phyloP scores from a whole-genome alignment of 2,888 invertebrate species.

The Amiota communis region DNA sequence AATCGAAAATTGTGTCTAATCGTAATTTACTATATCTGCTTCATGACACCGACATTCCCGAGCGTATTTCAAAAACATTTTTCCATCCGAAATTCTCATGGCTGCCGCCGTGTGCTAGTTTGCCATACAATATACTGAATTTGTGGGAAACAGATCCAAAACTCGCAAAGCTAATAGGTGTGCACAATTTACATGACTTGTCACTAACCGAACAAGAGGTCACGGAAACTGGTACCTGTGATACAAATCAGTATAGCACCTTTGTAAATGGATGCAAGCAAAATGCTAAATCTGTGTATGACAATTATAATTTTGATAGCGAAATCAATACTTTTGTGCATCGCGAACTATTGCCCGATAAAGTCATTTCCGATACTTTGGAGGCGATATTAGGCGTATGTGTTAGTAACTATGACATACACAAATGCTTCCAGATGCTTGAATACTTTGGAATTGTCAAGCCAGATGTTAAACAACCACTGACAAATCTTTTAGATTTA shows the following conservation, averaged over 20 bases:
- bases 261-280: slow-evolving; percentile 49
- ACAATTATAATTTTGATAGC: slow-evolving; percentile 41
- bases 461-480: slow-evolving; percentile 63
- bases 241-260: slow-evolving; percentile 10
- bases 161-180: slow-evolving; percentile 59
- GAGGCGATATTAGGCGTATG: slow-evolving; percentile 88
- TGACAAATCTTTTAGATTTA: slow-evolving; percentile 66
- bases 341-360: slow-evolving; percentile 76
- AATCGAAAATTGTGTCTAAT: slow-evolving; percentile 83
- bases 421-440: slow-evolving; percentile 75
- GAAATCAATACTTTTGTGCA: slow-evolving; percentile 72
- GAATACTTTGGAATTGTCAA: slow-evolving; percentile 80
- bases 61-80: slow-evolving; percentile 72
- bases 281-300: slow-evolving; percentile 34
- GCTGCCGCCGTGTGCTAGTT: slow-evolving; percentile 84
- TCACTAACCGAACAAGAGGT: slow-evolving; percentile 73
- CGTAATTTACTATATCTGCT: slow-evolving; percentile 88
- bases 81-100: slow-evolving; percentile 83
- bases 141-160: slow-evolving; percentile 51
- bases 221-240: slow-evolving; percentile 49
- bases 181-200: slow-evolving; percentile 74
- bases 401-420: slow-evolving; percentile 75
- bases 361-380: slow-evolving; percentile 84
- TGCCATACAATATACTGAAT: slow-evolving; percentile 74
- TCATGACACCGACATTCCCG: slow-evolving; percentile 58